phyloP scores from a whole-genome alignment of 2,888 invertebrate genomes.

The Cremastinae sp. region DNA sequence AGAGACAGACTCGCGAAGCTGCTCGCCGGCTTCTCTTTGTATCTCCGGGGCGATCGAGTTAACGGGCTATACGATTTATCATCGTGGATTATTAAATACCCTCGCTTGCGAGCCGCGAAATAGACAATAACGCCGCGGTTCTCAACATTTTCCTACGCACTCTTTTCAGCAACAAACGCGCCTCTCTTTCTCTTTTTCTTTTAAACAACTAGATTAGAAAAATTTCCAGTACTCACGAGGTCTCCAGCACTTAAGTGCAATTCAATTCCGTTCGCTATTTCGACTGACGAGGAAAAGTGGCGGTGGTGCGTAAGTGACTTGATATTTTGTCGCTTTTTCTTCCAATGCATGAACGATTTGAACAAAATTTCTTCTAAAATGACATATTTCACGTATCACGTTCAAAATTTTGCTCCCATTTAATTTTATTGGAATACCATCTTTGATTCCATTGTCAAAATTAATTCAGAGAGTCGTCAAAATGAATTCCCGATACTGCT shows the following conservation, averaged over 20 bases:
- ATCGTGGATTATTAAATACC: constrained; percentile 69
- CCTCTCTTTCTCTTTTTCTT: constrained; percentile 1
- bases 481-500: too few species aligned
- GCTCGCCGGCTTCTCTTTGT: constrained; percentile 67
- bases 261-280: constrained; percentile 19
- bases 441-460: neutral
- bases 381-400: too few species aligned
- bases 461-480: too few species aligned
- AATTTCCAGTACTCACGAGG: neutral
- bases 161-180: constrained; percentile 34
- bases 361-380: too few species aligned
- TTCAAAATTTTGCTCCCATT: neutral
- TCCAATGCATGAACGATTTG: too few species aligned
- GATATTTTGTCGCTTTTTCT: too few species aligned
- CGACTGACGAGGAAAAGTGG: constrained; percentile 12
- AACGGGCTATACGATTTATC: constrained; percentile 69
- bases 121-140: constrained; percentile 25
- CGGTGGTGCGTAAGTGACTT: too few species aligned
- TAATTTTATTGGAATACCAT: neutral
- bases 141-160: constrained; percentile 32
- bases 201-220: too few species aligned
- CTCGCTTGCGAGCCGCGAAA: constrained; percentile 60
- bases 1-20: constrained; percentile 41
- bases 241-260: constrained; percentile 7
- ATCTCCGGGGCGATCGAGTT: constrained; percentile 63